Evolutionary conservation across 2,113 vertebrate genomes (phyloP).

Genomic region (Oncorhynchus gorbuscha): DNA sequence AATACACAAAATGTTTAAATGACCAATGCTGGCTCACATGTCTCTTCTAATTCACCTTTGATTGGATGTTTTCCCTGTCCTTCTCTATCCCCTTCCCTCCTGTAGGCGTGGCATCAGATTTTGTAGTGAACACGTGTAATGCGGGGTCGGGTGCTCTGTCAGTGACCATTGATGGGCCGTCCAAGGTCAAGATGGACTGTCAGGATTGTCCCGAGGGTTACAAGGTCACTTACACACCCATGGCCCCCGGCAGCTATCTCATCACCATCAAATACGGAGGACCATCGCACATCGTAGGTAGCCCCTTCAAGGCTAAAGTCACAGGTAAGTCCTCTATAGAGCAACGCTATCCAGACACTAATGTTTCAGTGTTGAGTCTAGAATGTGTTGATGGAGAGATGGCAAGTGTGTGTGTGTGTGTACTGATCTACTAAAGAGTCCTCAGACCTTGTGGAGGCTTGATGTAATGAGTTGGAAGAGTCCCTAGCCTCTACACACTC

Average conservation of each 20-base stretch:
- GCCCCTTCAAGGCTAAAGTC: constrained; percentile 96
- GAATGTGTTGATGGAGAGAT: no score
- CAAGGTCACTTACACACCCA: constrained; percentile 90
- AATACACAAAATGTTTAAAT: no score
- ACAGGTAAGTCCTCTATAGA: constrained; percentile 77
- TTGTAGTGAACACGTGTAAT: constrained; percentile 88
- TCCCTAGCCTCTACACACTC: no score
- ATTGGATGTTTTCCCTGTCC: not conserved
- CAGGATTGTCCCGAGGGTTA: constrained; percentile 90
- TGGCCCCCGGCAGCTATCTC: constrained; percentile 97
- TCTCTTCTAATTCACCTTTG: no score
- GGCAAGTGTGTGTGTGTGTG: no score
- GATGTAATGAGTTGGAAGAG: no score
- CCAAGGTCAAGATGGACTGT: constrained; percentile 96
- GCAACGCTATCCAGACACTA: no score
- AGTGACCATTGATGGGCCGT: constrained; percentile 92
- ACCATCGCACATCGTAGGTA: constrained; percentile 93
- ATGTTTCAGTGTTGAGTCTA: no score
- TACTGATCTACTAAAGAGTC: no score
- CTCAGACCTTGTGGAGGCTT: no score
- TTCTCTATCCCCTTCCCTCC: constrained; percentile 1
- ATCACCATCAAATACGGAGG: constrained; percentile 96
- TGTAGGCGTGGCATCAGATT: constrained; percentile 85
- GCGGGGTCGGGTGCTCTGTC: constrained; percentile 88
- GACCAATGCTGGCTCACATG: no score